Evolutionary conservation across 2,113 vertebrate genomes (phyloP).

Genomic region (Aplodontia rufa): DNA sequence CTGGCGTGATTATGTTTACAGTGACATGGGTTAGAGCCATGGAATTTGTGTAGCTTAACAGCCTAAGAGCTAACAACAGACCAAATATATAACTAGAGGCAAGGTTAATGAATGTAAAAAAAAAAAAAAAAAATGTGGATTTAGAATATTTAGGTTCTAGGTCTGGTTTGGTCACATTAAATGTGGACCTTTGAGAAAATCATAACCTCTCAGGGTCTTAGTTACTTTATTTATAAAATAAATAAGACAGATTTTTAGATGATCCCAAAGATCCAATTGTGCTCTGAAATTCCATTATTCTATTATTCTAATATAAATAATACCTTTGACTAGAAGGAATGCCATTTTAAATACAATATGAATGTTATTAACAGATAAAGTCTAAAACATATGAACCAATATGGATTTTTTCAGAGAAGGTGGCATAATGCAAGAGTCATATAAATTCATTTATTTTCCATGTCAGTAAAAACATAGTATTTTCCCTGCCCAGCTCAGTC

Average conservation of each 20-base stretch:
- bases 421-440: background rate
- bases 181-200: background rate
- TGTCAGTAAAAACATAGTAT: background rate
- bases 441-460: background rate
- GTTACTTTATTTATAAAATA: background rate
- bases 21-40: background rate
- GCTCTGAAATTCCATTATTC: conserved; percentile 5
- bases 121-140: too few relatives aligned
- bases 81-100: background rate
- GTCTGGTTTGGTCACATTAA: background rate
- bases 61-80: background rate
- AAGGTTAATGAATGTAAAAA: background rate
- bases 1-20: background rate
- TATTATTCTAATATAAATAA: conserved; percentile 20
- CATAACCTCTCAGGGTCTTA: background rate
- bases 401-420: background rate
- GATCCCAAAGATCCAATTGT: background rate
- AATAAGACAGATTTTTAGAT: conserved; percentile 19
- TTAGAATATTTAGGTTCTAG: background rate
- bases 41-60: background rate
- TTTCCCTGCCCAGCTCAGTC: background rate
- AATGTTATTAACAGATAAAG: background rate
- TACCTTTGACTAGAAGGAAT: background rate
- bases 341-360: background rate
- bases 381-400: background rate